phyloP scores from a whole-genome alignment of 2,113 vertebrate genomes.

The Apus apus region DNA sequence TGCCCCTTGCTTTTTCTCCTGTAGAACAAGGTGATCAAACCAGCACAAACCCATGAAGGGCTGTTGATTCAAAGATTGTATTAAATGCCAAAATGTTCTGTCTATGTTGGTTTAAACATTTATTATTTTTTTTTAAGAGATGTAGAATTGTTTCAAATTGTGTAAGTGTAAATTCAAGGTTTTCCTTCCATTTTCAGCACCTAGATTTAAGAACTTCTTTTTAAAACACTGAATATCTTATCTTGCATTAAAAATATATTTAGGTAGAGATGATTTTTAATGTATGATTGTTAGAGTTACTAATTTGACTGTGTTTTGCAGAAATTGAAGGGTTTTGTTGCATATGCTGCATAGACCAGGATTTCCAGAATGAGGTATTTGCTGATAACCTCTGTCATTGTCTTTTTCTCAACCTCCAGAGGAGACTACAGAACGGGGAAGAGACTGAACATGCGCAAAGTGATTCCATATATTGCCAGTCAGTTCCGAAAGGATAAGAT shows the following conservation, averaged over 20 bases:
- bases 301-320: neutral
- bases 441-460: constrained; percentile 96
- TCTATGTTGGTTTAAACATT: neutral
- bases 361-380: neutral
- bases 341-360: neutral
- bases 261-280: no score
- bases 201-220: neutral
- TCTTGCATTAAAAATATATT: neutral
- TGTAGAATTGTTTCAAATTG: neutral
- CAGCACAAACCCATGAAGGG: neutral
- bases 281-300: neutral
- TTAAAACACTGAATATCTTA: neutral
- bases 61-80: neutral
- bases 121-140: neutral
- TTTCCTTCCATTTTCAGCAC: neutral
- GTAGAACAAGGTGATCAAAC: neutral
- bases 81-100: neutral
- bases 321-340: neutral
- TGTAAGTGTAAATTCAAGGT: neutral
- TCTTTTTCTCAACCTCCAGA: constrained; percentile 68
- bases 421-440: constrained; percentile 97
- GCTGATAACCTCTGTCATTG: neutral
- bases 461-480: constrained; percentile 97
- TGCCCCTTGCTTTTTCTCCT: neutral
- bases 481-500: constrained; percentile 99